Base-by-base conservation (phyloP, 2,113 vertebrate species). In the Globicephala melas region DNA sequence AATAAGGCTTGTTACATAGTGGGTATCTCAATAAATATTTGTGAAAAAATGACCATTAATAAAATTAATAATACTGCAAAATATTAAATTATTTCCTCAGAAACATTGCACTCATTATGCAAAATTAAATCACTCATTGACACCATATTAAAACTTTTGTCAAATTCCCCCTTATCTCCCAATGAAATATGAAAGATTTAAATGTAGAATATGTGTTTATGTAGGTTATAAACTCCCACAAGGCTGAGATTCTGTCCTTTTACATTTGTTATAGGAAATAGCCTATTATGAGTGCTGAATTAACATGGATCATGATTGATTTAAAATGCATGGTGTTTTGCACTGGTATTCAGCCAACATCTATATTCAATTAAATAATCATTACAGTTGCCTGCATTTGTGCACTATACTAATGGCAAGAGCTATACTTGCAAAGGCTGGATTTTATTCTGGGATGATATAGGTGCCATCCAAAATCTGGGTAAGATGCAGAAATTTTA, bases 321-420 rank as follows among this genome's bases (percentile, higher is more conserved):
- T 98, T 91, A 88, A 94, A 97, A 98, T 97, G 87, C 96, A 97
- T 89, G 76, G 41, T 97, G 77, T 91, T 97, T 96, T 98, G 76
- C 94, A 71, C 96, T 96, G 92, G 87, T 98, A 79, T 97, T 97
- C 94, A 94, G 90, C 92, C 95, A 96, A 94, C 96, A 95, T 97
- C 94, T 97, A 96, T 91, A 96, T 95, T 97, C 95, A 97, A 95
- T 98, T 97, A 97, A 97, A 96, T 97, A 95, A 95, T 94, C 95
- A 96, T 97, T 98, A 92, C 55, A 79, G 94, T 90, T 85, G 70
- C 92, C 92, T 84, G 84, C 3, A 0, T 88, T 74, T 71, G 41
- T 91, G 82, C 62, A 63, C 95, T 90, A 89, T 62, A 79, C 80
- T 97, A 95, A 95, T 97, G 89, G 94, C 67, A 84, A 77, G 63